Conservation (phyloP, 1,140 invertebrate species). For the Papilio polytes region DNA sequence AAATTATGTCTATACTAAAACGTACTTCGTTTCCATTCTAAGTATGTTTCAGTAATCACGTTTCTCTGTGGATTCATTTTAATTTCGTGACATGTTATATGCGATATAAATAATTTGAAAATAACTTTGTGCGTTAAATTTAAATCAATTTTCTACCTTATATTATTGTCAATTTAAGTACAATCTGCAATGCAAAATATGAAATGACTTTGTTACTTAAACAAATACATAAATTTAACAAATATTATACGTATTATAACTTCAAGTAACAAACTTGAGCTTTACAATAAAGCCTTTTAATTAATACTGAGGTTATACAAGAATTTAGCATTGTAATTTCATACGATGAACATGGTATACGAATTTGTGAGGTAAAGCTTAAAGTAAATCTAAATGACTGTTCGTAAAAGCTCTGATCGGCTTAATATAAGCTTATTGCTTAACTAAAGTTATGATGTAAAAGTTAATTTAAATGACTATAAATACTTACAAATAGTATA, state of each 20-base stretch:
- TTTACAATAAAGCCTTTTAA: slow-evolving; percentile 8
- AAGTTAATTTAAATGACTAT: background rate
- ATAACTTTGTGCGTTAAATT: no score
- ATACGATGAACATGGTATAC: background rate
- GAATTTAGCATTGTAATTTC: slow-evolving; percentile 14
- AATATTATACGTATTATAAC: background rate
- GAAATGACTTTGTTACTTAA: background rate
- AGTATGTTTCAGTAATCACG: no score
- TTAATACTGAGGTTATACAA: slow-evolving; percentile 2
- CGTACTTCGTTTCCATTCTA: background rate
- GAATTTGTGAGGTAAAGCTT: background rate
- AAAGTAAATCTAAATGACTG: slow-evolving; percentile 1
- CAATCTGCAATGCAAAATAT: background rate
- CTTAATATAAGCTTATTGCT: background rate
- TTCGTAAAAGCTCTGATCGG: background rate
- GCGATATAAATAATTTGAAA: no score
- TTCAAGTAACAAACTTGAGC: background rate
- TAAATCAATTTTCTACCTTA: no score
- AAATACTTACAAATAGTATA: background rate
- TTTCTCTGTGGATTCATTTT: no score
- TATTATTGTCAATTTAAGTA: no score
- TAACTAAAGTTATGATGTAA: background rate
- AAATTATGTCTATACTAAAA: background rate
- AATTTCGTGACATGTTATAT: no score
- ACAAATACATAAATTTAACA: background rate